A percentile compares a stretch with the other conserved stretches of the same genome.
These are phyloP conservation scores for Archivesica marissinica DNA, from an alignment of 1,140 invertebrate genomes.

Conservation along the genomic window DNA sequence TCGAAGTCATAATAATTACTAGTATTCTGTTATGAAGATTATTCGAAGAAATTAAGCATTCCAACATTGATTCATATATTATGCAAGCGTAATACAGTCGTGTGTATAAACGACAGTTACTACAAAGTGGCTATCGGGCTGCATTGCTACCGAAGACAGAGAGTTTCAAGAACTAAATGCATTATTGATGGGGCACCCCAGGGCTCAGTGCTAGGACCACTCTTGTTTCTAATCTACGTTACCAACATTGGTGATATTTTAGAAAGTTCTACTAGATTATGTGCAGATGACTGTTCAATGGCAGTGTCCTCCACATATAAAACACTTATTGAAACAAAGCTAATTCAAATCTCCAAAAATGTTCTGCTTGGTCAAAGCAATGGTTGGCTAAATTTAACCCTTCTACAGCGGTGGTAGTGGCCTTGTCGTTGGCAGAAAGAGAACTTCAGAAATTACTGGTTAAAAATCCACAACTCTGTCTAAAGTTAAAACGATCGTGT, in stretches of 20 bases:
- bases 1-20: too few species aligned
- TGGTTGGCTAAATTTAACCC: neutral
- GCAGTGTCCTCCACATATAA: neutral
- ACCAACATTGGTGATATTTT: slow-evolving; percentile 6
- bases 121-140: too few species aligned
- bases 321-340: neutral
- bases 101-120: too few species aligned
- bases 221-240: slow-evolving; percentile 7
- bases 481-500: too few species aligned
- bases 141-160: too few species aligned
- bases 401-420: neutral
- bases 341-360: neutral
- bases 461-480: neutral
- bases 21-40: too few species aligned
- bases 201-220: neutral
- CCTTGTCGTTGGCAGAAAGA: neutral
- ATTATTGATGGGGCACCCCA: neutral
- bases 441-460: neutral
- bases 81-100: too few species aligned
- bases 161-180: too few species aligned
- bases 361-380: neutral
- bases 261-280: neutral
- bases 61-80: too few species aligned
- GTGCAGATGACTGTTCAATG: neutral
- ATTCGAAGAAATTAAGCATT: too few species aligned